These are phyloP conservation scores for Hemiprocne comata DNA, from an alignment of 2,113 vertebrate species.

Conservation along the genomic window DNA sequence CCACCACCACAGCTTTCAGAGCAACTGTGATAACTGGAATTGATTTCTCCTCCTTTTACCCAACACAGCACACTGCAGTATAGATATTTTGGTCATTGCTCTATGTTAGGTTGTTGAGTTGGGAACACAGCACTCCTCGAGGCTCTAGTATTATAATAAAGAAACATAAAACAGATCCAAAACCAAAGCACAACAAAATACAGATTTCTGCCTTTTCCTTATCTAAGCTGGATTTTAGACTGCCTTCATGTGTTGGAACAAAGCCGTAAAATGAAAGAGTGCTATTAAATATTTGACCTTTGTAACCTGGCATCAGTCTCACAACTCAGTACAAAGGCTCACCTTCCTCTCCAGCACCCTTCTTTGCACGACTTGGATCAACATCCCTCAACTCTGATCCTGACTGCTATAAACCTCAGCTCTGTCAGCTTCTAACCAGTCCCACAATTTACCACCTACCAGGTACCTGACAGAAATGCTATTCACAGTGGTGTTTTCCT, in stretches of 20 bases:
- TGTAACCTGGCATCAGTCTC: background rate
- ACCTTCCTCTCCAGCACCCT: background rate
- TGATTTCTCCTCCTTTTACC: background rate
- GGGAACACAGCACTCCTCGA: background rate
- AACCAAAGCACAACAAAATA: conserved; percentile 1
- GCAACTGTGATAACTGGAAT: background rate
- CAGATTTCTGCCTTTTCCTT: background rate
- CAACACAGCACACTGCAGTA: background rate
- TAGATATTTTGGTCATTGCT: background rate
- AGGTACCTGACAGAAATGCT: background rate
- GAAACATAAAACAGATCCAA: background rate
- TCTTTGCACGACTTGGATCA: background rate
- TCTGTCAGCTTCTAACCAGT: background rate
- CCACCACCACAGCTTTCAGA: background rate
- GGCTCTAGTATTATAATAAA: background rate
- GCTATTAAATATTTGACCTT: background rate
- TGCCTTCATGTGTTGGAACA: background rate
- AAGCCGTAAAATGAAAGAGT: background rate
- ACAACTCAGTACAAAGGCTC: background rate
- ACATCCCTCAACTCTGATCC: background rate
- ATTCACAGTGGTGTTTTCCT: background rate
- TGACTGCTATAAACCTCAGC: background rate
- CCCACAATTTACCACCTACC: background rate
- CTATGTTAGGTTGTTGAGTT: background rate
- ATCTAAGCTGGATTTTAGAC: background rate